phyloP scores from a whole-genome alignment of 1,140 invertebrate species.

The Drosophila bifasciata region DNA sequence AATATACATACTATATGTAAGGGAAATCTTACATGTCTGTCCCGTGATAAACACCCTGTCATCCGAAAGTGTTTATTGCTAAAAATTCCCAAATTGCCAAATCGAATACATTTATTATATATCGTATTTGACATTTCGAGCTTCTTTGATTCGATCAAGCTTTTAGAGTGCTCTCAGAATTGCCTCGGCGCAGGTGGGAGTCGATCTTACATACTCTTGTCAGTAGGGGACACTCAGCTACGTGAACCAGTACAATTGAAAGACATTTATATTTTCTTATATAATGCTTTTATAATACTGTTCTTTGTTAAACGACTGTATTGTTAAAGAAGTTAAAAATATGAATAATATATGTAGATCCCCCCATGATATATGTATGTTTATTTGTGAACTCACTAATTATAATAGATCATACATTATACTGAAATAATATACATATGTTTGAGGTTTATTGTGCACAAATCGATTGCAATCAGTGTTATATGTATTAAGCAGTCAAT shows the following conservation, averaged over 20 bases:
- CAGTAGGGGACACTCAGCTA: constrained; percentile 23
- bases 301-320: too few species aligned
- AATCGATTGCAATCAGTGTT: too few species aligned
- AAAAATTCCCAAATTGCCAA: constrained; percentile 11
- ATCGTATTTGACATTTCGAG: constrained; percentile 9
- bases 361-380: too few species aligned
- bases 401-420: too few species aligned
- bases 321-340: too few species aligned
- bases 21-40: constrained; percentile 1
- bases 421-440: too few species aligned
- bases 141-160: constrained; percentile 32
- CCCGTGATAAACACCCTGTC: constrained; percentile 23
- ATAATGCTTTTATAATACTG: too few species aligned
- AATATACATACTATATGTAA: constrained; percentile 3
- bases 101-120: constrained; percentile 21
- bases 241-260: neutral
- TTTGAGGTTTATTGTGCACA: too few species aligned
- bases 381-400: too few species aligned
- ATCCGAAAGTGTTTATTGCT: constrained; percentile 11
- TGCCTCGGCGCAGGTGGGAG: constrained; percentile 29
- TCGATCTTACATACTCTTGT: constrained; percentile 10
- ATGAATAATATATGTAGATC: too few species aligned
- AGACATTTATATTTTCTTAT: too few species aligned
- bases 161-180: constrained; percentile 9
- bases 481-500: too few species aligned